phyloP scores from a whole-genome alignment of 1,140 invertebrate species.

The Drosophila insularis region DNA sequence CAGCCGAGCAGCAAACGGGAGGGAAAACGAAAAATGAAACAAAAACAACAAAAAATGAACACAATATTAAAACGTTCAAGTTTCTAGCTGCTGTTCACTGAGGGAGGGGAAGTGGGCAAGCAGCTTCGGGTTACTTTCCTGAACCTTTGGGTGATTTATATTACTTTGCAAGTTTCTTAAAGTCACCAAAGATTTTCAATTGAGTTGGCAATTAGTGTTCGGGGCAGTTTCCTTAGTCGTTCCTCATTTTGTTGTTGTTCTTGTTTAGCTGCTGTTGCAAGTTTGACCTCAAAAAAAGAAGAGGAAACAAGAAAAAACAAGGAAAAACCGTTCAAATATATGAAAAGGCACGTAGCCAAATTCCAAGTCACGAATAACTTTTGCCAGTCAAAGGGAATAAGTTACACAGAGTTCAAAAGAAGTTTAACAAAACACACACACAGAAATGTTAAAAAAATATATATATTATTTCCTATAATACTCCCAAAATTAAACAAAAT shows the following conservation, averaged over 20 bases:
- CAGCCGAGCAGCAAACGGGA: not conserved
- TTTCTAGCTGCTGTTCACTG: not conserved
- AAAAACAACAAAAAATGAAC: not conserved
- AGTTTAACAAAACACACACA: not conserved
- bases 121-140: slow-evolving; percentile 50
- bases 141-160: slow-evolving; percentile 80
- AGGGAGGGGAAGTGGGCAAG: slow-evolving; percentile 6
- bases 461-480: not conserved
- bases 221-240: slow-evolving; percentile 9
- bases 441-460: not conserved
- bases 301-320: not conserved
- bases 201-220: slow-evolving; percentile 50
- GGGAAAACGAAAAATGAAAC: not conserved
- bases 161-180: slow-evolving; percentile 64
- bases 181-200: slow-evolving; percentile 73
- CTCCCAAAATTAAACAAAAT: not conserved
- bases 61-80: slow-evolving; percentile 10
- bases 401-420: slow-evolving; percentile 7
- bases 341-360: slow-evolving; percentile 20
- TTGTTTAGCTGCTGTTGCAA: slow-evolving; percentile 11
- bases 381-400: slow-evolving; percentile 7
- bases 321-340: slow-evolving; percentile 11
- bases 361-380: slow-evolving; percentile 19
- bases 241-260: not conserved
- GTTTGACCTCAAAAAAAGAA: slow-evolving; percentile 11